phyloP scores from a whole-genome alignment of 2,797 vertebrate species.

The Spheniscus humboldti region DNA sequence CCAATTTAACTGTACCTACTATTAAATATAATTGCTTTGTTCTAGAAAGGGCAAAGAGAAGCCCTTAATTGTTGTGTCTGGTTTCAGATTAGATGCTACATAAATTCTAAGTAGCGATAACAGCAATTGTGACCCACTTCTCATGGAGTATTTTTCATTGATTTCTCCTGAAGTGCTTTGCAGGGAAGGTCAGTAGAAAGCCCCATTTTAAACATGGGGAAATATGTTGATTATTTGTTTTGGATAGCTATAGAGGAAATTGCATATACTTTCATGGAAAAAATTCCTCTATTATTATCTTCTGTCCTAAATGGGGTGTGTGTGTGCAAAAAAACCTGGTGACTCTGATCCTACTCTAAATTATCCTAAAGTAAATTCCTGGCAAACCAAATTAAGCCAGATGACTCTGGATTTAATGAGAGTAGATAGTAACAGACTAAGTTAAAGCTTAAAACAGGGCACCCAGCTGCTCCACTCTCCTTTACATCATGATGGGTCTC shows the following conservation, averaged over 20 bases:
- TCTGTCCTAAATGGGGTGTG: background rate
- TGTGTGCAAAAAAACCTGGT: background rate
- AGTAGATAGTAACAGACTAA: background rate
- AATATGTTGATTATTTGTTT: constrained; percentile 61
- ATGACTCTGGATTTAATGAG: background rate
- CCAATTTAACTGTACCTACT: background rate
- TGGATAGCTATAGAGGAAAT: constrained; percentile 51
- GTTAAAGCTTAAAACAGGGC: background rate
- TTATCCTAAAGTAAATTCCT: constrained; percentile 18
- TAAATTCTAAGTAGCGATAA: background rate
- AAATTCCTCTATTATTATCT: constrained; percentile 39
- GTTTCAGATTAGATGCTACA: background rate
- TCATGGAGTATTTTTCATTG: background rate
- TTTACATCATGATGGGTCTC: background rate
- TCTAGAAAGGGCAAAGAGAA: background rate
- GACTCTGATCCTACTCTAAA: background rate
- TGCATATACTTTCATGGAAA: constrained; percentile 30
- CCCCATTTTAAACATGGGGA: constrained; percentile 35
- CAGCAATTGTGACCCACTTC: constrained; percentile 22
- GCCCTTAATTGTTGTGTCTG: background rate
- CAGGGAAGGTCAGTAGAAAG: constrained; percentile 38
- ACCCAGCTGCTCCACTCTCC: background rate
- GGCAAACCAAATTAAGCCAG: background rate
- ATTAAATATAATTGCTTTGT: background rate
- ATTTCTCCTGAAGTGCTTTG: constrained; percentile 32